Conservation (phyloP, 1,140 invertebrate species). For the Doryteuthis pealeii region DNA sequence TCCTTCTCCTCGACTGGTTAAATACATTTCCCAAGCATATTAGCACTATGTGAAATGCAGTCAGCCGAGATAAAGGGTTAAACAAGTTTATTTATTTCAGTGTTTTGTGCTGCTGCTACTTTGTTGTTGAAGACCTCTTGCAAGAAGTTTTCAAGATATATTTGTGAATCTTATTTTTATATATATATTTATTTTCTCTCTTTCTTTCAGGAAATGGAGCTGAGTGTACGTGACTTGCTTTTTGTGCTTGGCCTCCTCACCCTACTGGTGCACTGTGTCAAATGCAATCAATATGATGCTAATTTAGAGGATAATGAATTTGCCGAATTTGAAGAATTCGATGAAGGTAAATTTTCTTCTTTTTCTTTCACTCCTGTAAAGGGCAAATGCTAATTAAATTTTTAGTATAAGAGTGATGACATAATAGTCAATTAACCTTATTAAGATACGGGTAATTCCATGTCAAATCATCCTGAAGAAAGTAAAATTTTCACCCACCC, state of each 20-base stretch:
- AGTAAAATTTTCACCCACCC: too few relatives aligned
- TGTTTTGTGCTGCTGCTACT: not conserved
- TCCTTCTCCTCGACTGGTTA: too few relatives aligned
- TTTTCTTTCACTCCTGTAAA: too few relatives aligned
- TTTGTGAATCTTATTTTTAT: not conserved
- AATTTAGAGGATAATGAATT: constrained; percentile 81
- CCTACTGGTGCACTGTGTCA: not conserved
- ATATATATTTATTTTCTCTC: not conserved
- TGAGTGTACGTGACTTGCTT: not conserved
- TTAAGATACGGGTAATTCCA: too few relatives aligned
- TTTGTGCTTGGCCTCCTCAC: not conserved
- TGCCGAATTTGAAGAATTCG: constrained; percentile 93
- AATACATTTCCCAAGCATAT: too few relatives aligned
- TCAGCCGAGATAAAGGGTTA: too few relatives aligned
- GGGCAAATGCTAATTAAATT: too few relatives aligned
- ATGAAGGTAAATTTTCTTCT: constrained; percentile 45
- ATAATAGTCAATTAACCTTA: too few relatives aligned
- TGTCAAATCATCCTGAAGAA: too few relatives aligned
- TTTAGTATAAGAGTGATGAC: too few relatives aligned
- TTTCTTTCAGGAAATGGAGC: not conserved
- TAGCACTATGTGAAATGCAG: too few relatives aligned
- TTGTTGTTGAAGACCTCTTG: not conserved
- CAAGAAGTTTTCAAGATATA: not conserved
- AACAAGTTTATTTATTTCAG: not conserved
- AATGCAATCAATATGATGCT: constrained; percentile 28